Conservation (phyloP, 2,113 vertebrate genomes). For the Elaphurus davidianus region DNA sequence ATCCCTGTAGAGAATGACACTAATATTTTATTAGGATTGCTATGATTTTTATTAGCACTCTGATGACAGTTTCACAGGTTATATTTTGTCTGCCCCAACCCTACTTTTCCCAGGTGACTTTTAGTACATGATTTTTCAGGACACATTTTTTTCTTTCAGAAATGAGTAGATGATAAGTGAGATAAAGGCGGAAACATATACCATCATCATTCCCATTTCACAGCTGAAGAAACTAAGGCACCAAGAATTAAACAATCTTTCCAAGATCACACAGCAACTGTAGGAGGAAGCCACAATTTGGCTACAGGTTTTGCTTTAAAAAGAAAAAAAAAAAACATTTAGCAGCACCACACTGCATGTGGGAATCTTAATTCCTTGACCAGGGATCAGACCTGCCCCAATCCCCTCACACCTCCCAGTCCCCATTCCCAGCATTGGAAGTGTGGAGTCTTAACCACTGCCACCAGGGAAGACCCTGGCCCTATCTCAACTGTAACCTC, state of each 20-base stretch:
- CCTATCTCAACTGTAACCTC: background rate
- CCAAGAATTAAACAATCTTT: background rate
- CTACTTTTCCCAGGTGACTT: background rate
- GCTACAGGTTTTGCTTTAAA: background rate
- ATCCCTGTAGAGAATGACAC: fast-evolving
- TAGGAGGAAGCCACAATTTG: background rate
- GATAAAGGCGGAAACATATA: background rate
- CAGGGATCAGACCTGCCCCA: background rate
- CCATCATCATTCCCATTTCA: background rate
- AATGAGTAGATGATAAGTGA: background rate
- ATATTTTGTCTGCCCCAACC: background rate
- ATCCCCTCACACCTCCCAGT: background rate
- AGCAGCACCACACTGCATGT: background rate
- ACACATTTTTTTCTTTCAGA: background rate
- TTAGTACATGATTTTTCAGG: background rate
- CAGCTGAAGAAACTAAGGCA: background rate
- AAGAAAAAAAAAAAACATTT: background rate
- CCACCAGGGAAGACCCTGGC: background rate
- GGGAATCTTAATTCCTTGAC: background rate
- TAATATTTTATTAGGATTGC: background rate
- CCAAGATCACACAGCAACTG: background rate
- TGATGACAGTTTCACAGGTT: background rate
- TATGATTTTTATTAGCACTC: background rate
- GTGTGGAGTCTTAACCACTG: background rate
- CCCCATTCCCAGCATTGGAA: background rate